Evolutionary conservation across 2,888 invertebrate genomes (phyloP), one percentile per base, ranked within the genome.

Genomic region (Griposia aprilina): DNA sequence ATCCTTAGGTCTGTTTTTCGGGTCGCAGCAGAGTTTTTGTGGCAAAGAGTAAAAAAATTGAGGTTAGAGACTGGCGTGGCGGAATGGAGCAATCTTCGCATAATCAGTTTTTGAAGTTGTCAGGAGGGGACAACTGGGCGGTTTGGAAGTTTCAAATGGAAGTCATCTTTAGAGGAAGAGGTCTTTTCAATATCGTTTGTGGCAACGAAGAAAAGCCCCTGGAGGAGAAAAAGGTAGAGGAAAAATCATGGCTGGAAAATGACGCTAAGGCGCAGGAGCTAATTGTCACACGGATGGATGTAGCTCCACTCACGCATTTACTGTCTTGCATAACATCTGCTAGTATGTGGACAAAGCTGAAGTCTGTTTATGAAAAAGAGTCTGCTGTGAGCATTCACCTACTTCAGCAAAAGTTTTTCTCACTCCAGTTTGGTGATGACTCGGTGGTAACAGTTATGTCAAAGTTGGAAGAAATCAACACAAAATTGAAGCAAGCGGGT

Each of bases 111-210:
- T 41, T 68, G 36, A 68, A 55, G 41, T 68, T 68, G 55, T 68
- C 55, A 55, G 68, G 68, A 41, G 68, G 41, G 41, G 55, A 68
- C 55, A 68, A 68, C 55, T 68, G 55, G 68, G 68, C 55, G 55
- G 55, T 68, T 68, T 68, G 36, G 52, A 68, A 36, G 23, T 68
- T 68, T 36, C 67, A 68, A 23, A 68, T 68, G 67, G 67, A 68
- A 52, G 52, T 68, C 13, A 68, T 68, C 30, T 68, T 68, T 52
- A 52, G 67, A 1, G 67, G 67, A 13, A 30, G 67, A 67, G 67
- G 67, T 7, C 36, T 67, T 20, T 52, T 52, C 20, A 11, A 67
- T 30, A 30, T 30, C 20, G 67, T 67, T 67, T 67, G 67, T 52
- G 67, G 52, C 52, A 11, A 30, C 30, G 26, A 26, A 26, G 30